Evolutionary conservation across 1,140 invertebrate species (phyloP), one percentile per base, ranked within the genome.

Genomic region (Drosophila serrata): DNA sequence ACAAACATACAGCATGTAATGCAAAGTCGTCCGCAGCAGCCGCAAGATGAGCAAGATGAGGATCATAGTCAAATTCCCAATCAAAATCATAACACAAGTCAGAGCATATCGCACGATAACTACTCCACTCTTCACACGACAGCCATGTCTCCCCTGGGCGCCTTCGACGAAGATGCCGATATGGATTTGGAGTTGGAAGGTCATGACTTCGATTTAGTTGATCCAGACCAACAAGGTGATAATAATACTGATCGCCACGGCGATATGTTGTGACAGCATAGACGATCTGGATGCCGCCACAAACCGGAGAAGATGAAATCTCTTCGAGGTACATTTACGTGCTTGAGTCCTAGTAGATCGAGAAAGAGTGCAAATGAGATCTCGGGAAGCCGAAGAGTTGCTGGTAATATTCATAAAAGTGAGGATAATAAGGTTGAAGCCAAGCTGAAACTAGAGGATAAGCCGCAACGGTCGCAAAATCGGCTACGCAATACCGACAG

Each of bases 191-290:
- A 92, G 27, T 37, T 92, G 43, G 91, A 85, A 24, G 78, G 84
- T 17, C 81, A 92, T 46, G 93, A 93, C 48, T 93, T 93, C 79
- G 93, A 93, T 39, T 85, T 93, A 15, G 93, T 93, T 48, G 93
- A 93, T 75, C 42, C 64, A 7, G 59, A 93, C n/a, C 92, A 93
- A 63, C 51, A 55, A 11, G 91, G 86, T 31, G 93, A 93, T 77
- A 82, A 85, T 76, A 93, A 93, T 86, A 76, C 55, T 7, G 51
- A 37, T n/a, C 62, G 82, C 3, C 75, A 76, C 6, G 86, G 91
- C 39, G 93, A 93, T 46, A 93, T 94, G 91, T 94, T 94, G 93
- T 94, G 93, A 94, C 93, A 94, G 56, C 78, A 77, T 82, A 55
- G 48, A 46, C 73, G 63, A 61, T 33, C 27, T 31, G 45, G 27